Base-by-base conservation (phyloP, 2,888 invertebrate genomes). In the Morpho helenor region DNA sequence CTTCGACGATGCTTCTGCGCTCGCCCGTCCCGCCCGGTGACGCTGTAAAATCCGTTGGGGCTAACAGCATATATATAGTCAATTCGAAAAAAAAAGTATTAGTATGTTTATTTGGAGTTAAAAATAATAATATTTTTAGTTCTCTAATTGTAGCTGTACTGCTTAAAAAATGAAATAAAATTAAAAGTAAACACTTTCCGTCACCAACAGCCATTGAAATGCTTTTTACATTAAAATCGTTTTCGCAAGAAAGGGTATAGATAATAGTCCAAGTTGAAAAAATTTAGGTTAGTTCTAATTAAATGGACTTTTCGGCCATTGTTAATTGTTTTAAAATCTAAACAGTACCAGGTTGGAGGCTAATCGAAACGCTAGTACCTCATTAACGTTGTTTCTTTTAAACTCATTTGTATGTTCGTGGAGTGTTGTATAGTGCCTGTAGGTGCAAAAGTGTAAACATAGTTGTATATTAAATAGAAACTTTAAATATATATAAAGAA, bases 231-330 rank as follows among this genome's bases (percentile, higher is more conserved):
- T 60, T 59, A 65, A 64, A 62, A 57, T 54, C 44, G 55, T 57
- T 60, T 60, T 64, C 56, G 57, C 31, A 62, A 67, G 50, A 16
- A 57, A 49, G 43, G 43, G 45, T 48, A 46, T 47, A 46, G 51
- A 60, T 61, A 60, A 60, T 61, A 60, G 39, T 57, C 61, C 56
- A 58, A 57, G 52, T 56, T 48, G 58, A 60, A 57, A 60, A 64
- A 61, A 49, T 56, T 44, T 49, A 42, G 52, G 55, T 53, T 53
- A 47, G 52, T 49, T 45, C 51, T 39, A 55, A 45, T 63, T 66
- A 59, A 63, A 63, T 64, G 42, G 59, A 68, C 58, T 69, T 68
- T 79, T 75, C 76, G 77, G 73, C 68, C 66, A 70, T 79, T 77
- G 79, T 78, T 64, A 58, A 75, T 76, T 74, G 72, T 69, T 59